Evolutionary conservation across 2,113 vertebrate species (phyloP), one percentile per base, ranked within the genome.

Genomic region (Agelaius phoeniceus): DNA sequence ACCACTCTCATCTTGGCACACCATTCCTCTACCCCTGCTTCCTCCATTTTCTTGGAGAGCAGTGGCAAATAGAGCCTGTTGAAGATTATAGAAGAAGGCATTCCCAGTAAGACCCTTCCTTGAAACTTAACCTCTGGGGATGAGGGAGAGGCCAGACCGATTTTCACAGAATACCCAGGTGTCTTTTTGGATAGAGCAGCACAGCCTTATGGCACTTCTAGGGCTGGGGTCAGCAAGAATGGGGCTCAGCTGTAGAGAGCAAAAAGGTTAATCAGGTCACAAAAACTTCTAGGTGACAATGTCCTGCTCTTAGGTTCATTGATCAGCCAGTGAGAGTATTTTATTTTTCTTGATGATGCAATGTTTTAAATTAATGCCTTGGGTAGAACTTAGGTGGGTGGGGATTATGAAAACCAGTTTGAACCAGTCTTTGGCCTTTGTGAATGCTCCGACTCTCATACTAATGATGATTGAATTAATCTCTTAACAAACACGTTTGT

Each of bases 401-500:
- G 76, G 21, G 94, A 96, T 96, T 93, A 93, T 61, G 49, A 78
- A 88, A 97, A 97, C 94, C 90, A 78, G 96, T 94, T 88, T 90
- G 83, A 92, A 89, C 96, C 16, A 11, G 96, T 95, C 93, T 84
- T 66, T 33, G 71, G 73, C 79, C 88, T 96, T 96, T 96, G 90
- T 90, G 88, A 95, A 78, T 71, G 86, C 82, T 94, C 61, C 88
- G 30, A 46, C 90, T 93, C 61, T 95, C 68, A 75, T 81, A 61
- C 85, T 94, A 87, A 96, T 87, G 92, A 90, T 97, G 90, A 96
- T 88, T 92, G 85, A 95, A 96, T 78, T 94, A 96, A 97, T 96
- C 94, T 93, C 88, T 90, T 96, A 96, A 97, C 95, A 97, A 97
- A 96, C 96, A 96, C 90, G 4, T 93, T 96, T 97, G 96, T 96